A percentile compares a stretch with the other conserved stretches of the same genome.
Evolutionary conservation across 2,888 invertebrate species (phyloP).

Genomic region (Diaphora mendica): DNA sequence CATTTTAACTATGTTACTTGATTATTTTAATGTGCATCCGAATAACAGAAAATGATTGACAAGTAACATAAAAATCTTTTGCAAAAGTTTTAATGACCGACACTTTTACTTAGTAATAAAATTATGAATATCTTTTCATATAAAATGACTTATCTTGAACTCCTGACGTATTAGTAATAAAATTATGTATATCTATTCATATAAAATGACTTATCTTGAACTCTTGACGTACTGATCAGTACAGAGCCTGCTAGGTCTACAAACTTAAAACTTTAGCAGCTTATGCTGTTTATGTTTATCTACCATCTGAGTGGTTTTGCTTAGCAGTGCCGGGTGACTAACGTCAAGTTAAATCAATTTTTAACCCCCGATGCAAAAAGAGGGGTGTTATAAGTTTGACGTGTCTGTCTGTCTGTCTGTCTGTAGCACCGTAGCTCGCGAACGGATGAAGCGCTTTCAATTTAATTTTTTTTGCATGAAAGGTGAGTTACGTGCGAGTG

Average conservation of each 20-base stretch:
- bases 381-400: too few relatives aligned
- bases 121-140: not conserved
- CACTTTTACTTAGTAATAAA: not conserved
- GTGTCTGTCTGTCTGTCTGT: too few relatives aligned
- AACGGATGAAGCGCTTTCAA: too few relatives aligned
- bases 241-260: too few relatives aligned
- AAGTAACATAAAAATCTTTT: not conserved
- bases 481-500: too few relatives aligned
- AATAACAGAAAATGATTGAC: not conserved
- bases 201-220: not conserved
- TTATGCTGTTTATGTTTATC: not conserved
- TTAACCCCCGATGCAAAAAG: too few relatives aligned
- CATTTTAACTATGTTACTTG: conserved; percentile 9
- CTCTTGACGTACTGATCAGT: not conserved
- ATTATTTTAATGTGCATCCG: conserved; percentile 1
- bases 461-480: too few relatives aligned
- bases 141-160: not conserved
- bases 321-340: not conserved
- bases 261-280: too few relatives aligned
- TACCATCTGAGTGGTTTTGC: not conserved
- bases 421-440: too few relatives aligned
- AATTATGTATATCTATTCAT: not conserved
- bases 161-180: not conserved
- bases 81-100: not conserved
- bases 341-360: not conserved